A percentile compares a stretch with the other conserved stretches of the same genome.
phyloP scores from a whole-genome alignment of 2,113 vertebrate species.

The Grammomys surdaster region DNA sequence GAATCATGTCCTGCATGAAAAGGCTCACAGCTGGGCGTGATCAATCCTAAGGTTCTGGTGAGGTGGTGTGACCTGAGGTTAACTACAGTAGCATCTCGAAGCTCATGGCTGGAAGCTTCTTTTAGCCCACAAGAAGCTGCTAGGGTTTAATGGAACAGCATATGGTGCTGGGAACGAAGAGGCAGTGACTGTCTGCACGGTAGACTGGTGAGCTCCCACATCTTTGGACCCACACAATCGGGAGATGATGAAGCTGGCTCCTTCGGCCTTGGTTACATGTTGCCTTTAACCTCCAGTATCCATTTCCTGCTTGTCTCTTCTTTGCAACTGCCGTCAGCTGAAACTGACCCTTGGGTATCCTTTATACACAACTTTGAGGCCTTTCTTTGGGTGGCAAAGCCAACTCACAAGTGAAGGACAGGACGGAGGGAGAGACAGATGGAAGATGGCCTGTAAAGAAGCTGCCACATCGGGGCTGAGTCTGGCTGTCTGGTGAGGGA shows the following conservation, averaged over 20 bases:
- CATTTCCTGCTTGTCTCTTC: neutral
- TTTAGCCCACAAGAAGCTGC: neutral
- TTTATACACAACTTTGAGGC: neutral
- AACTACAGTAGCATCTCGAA: neutral
- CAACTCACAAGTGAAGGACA: rapidly evolving
- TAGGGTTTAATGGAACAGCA: slow-evolving; percentile 41
- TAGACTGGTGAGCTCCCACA: slow-evolving; percentile 33
- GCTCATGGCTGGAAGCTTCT: neutral
- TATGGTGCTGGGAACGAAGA: slow-evolving; percentile 37
- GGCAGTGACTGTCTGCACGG: neutral
- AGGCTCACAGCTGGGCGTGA: neutral
- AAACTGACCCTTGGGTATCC: neutral
- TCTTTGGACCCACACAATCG: slow-evolving; percentile 9
- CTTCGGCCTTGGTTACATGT: neutral
- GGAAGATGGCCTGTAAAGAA: neutral
- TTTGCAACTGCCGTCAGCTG: neutral
- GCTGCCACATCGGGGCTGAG: neutral
- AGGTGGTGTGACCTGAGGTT: rapidly evolving
- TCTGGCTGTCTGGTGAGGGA: neutral
- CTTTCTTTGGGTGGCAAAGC: neutral
- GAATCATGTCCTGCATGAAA: neutral
- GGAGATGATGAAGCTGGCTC: slow-evolving; percentile 18
- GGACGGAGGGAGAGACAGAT: neutral
- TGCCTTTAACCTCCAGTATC: neutral
- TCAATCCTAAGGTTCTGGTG: neutral